These are phyloP conservation scores for Peucedramus taeniatus DNA, from an alignment of 2,113 vertebrate species.

Conservation along the genomic window DNA sequence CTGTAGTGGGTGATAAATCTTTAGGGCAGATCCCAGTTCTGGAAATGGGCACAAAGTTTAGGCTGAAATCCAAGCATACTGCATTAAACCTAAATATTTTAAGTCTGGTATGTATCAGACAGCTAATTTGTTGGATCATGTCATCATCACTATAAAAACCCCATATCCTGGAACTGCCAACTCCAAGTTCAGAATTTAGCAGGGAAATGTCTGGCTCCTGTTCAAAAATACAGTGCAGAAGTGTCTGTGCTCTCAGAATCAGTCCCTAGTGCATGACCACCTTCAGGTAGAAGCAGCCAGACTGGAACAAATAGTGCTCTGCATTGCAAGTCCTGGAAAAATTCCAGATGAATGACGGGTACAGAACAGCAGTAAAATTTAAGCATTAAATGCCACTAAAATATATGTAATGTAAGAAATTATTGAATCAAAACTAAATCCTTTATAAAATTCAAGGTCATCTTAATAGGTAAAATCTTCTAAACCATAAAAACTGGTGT, in stretches of 20 bases:
- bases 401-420: neutral
- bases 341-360: neutral
- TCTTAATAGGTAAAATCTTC: neutral
- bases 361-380: slow-evolving; percentile 2
- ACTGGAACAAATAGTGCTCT: neutral
- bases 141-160: slow-evolving; percentile 40
- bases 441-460: neutral
- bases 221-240: neutral
- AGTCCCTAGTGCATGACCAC: slow-evolving; percentile 17
- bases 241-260: neutral
- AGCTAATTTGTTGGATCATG: slow-evolving; percentile 58
- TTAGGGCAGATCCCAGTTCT: slow-evolving; percentile 26
- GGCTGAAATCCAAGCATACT: slow-evolving; percentile 57
- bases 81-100: slow-evolving; percentile 64
- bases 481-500: neutral
- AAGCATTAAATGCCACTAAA: neutral
- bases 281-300: slow-evolving; percentile 31
- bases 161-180: slow-evolving; percentile 26
- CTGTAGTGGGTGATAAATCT: neutral
- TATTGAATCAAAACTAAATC: neutral
- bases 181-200: slow-evolving; percentile 27
- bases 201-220: slow-evolving; percentile 4
- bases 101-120: slow-evolving; percentile 50
- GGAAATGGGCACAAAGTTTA: slow-evolving; percentile 17
- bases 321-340: slow-evolving; percentile 35